phyloP scores from a whole-genome alignment of 2,797 vertebrate species.

The Rhinoraja longicauda region DNA sequence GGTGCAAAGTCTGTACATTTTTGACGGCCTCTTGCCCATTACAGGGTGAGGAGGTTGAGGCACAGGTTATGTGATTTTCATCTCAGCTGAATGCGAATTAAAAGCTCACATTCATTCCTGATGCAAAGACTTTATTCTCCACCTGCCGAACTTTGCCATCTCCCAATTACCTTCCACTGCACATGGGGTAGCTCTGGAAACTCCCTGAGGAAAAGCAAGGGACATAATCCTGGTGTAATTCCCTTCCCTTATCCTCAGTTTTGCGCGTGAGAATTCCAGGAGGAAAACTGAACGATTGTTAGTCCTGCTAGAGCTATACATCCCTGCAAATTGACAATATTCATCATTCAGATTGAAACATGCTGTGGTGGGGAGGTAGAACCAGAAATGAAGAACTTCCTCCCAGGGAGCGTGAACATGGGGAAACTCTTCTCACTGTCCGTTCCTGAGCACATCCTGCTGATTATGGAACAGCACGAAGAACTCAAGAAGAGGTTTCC shows the following conservation, averaged over 20 bases:
- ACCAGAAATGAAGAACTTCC: not conserved
- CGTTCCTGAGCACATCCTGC: not conserved
- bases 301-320: not conserved
- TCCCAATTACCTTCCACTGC: too few species aligned
- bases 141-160: not conserved
- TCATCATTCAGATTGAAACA: too few species aligned
- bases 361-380: not conserved
- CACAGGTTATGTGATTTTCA: not conserved
- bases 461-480: not conserved
- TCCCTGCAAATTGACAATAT: not conserved
- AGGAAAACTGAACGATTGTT: not conserved
- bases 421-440: not conserved
- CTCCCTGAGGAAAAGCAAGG: not conserved
- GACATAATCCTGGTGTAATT: not conserved
- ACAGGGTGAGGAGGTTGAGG: not conserved
- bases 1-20: not conserved
- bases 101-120: not conserved
- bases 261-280: not conserved
- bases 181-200: not conserved
- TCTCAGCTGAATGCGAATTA: not conserved
- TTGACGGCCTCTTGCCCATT: not conserved
- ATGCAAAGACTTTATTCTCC: not conserved
- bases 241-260: not conserved
- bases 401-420: not conserved
- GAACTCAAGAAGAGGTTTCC: constrained; percentile 47